A percentile compares a stretch with the other conserved stretches of the same genome.
phyloP scores from a whole-genome alignment of 2,888 invertebrate genomes.

The Drosophila helvetica region DNA sequence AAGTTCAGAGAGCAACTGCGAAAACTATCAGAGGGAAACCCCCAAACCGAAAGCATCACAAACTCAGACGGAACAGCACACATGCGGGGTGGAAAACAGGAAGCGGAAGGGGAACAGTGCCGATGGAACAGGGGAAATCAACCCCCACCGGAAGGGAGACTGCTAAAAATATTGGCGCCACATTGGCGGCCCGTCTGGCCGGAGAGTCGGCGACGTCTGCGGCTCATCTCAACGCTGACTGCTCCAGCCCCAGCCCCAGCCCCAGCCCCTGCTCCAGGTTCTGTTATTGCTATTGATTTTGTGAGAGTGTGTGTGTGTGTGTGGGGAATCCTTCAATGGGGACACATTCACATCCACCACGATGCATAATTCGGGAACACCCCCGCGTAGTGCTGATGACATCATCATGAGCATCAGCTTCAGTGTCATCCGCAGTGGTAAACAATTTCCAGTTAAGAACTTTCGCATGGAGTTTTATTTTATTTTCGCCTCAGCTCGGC shows the following conservation, averaged over 20 bases:
- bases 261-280: slow-evolving; percentile 18
- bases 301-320: slow-evolving; percentile 18
- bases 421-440: slow-evolving; percentile 49
- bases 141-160: slow-evolving; percentile 41
- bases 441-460: slow-evolving; percentile 50
- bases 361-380: slow-evolving; percentile 70
- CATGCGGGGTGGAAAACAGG: slow-evolving; percentile 11
- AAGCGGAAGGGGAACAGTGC: slow-evolving; percentile 12
- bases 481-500: slow-evolving; percentile 9
- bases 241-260: slow-evolving; percentile 10
- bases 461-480: slow-evolving; percentile 37
- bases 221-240: slow-evolving; percentile 41
- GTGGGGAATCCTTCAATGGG: slow-evolving; percentile 23
- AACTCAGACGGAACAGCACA: slow-evolving; percentile 51
- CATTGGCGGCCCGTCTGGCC: slow-evolving; percentile 67
- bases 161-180: slow-evolving; percentile 68
- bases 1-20: slow-evolving; percentile 34
- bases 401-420: slow-evolving; percentile 58
- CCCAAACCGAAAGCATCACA: slow-evolving; percentile 33
- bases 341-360: slow-evolving; percentile 34
- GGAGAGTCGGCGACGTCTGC: slow-evolving; percentile 58
- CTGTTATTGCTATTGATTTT: slow-evolving; percentile 73
- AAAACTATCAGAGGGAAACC: slow-evolving; percentile 49
- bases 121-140: slow-evolving; percentile 34
- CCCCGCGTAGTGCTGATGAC: slow-evolving; percentile 46